Evolutionary conservation across 2,888 invertebrate genomes (phyloP), one percentile per base, ranked within the genome.

Genomic region (Tillus elongatus): DNA sequence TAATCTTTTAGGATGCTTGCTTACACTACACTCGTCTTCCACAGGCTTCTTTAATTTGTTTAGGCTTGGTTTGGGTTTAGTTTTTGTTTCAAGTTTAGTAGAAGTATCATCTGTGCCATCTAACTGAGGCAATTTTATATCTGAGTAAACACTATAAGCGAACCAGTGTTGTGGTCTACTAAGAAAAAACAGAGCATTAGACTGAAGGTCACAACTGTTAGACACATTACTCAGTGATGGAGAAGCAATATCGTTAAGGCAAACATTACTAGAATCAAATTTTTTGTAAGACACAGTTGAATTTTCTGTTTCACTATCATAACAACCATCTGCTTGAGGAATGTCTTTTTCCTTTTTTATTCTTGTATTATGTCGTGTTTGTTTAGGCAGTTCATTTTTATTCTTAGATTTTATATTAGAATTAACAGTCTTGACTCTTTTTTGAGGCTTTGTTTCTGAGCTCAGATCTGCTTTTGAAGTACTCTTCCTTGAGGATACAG

Each of bases 281-380:
- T n/a, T n/a, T n/a, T n/a, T n/a, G n/a, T n/a, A n/a, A n/a, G n/a
- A n/a, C n/a, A n/a, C n/a, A n/a, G n/a, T n/a, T n/a, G n/a, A n/a
- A n/a, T n/a, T n/a, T n/a, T n/a, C 24, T 12, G 14, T 39, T 15
- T 38, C 35, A 13, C 33, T 35, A 30, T 53, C 55, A 36, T 41
- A 45, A 13, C 39, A 44, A 8, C 52, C 54, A 41, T 54, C 53
- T 32, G 52, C 14, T 36, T 52, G 55, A 8, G 44, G 40, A 26
- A 50, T 32, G 26, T n/a, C n/a, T 13, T 41, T 14, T 29, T 24
- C 9, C 11, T 19, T 15, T 36, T 46, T 28, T 32, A 28, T 13
- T 13, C 9, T 28, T 8, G 3, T 13, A 19, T 9, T 4, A 19
- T 42, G 13, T 27, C 30, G 4, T 19, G 12, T 12, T 30, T n/a